These are phyloP conservation scores for Thomomys bottae DNA, from an alignment of 2,113 vertebrate genomes.

Conservation along the genomic window DNA sequence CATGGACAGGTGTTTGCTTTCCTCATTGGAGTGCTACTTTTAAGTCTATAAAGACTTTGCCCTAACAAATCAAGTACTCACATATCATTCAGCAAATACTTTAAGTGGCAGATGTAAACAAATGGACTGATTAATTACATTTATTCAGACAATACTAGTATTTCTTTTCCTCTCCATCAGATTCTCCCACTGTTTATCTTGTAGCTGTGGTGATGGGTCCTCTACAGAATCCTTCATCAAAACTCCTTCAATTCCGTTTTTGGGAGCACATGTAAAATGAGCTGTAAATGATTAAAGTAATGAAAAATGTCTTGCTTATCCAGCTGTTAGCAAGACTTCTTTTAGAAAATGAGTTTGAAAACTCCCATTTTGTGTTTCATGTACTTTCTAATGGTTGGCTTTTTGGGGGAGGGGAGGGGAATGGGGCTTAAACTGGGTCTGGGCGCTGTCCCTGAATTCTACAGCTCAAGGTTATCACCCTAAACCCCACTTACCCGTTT, in stretches of 20 bases:
- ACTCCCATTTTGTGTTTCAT: neutral
- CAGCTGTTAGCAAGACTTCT: neutral
- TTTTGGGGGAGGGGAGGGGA: too few species aligned
- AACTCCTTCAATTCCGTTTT: neutral
- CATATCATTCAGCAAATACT: neutral
- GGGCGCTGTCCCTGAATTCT: too few species aligned
- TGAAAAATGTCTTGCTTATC: neutral
- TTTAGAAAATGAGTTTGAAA: neutral
- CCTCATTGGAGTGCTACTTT: neutral
- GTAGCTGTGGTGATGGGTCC: too few species aligned
- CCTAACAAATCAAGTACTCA: too few species aligned
- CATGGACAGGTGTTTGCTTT: neutral
- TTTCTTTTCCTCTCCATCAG: too few species aligned
- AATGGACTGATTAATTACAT: neutral
- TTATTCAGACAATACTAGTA: neutral
- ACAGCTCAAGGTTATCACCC: too few species aligned
- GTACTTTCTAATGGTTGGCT: neutral
- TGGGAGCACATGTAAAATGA: neutral
- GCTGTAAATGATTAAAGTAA: neutral
- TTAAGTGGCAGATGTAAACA: neutral
- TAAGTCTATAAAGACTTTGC: neutral
- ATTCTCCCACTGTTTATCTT: too few species aligned
- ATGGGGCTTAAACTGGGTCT: too few species aligned
- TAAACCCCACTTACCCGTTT: too few species aligned
- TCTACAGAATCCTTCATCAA: neutral